These are phyloP conservation scores for Parotocinclus haroldoi DNA, from an alignment of 2,797 vertebrate genomes.

Conservation along the genomic window DNA sequence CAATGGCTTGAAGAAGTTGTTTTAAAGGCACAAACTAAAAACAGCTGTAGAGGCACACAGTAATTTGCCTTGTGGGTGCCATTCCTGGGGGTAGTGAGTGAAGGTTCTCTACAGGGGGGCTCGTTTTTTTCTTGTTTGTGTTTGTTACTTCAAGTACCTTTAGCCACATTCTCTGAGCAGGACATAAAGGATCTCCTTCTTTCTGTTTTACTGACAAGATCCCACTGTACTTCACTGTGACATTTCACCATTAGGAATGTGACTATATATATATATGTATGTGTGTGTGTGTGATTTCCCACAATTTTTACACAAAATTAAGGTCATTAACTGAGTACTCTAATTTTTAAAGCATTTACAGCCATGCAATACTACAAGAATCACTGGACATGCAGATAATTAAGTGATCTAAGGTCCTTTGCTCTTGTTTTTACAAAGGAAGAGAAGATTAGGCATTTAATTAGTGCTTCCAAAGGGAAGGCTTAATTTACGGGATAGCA, in stretches of 20 bases:
- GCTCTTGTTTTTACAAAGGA: constrained; percentile 44
- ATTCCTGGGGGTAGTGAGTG: constrained; percentile 38
- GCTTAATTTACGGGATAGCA: constrained; percentile 51
- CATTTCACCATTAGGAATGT: too few relatives aligned
- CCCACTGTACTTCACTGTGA: too few relatives aligned
- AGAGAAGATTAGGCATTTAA: constrained; percentile 54
- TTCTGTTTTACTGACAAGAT: too few relatives aligned
- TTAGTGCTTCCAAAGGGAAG: constrained; percentile 51
- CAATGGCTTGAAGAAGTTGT: constrained; percentile 67
- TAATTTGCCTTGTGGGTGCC: constrained; percentile 54
- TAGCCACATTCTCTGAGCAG: constrained; percentile 13
- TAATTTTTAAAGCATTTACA: constrained; percentile 40
- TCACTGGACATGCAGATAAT: constrained; percentile 46
- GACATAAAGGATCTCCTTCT: too few relatives aligned
- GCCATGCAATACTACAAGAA: constrained; percentile 27
- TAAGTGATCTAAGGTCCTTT: constrained; percentile 32
- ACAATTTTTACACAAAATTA: constrained; percentile 21
- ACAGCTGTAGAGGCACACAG: constrained; percentile 64
- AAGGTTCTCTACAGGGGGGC: constrained; percentile 24
- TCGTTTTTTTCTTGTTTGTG: constrained; percentile 30
- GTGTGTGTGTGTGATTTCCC: too few relatives aligned
- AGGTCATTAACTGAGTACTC: constrained; percentile 36
- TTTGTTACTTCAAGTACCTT: constrained; percentile 29
- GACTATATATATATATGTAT: too few relatives aligned
- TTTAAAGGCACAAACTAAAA: constrained; percentile 74